A percentile compares a stretch with the other conserved stretches of the same genome.
phyloP scores from a whole-genome alignment of 1,140 invertebrate species.

The Chelonus insularis region DNA sequence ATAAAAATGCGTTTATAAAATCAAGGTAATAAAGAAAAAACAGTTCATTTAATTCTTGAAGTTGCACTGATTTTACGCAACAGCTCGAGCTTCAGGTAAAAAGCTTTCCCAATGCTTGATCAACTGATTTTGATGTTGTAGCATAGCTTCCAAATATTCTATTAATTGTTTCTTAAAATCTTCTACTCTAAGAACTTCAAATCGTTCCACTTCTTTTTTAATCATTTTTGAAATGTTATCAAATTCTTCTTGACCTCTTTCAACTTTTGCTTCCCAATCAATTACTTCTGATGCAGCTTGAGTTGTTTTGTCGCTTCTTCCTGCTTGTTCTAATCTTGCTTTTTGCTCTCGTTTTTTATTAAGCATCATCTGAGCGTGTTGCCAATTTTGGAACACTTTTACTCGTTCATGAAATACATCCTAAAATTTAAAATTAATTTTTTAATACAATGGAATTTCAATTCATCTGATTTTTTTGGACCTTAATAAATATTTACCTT shows the following conservation, averaged over 20 bases:
- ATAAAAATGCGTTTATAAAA: background rate
- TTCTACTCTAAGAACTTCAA: conserved; percentile 83
- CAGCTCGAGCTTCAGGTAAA: conserved; percentile 87
- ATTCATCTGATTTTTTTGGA: too few relatives aligned
- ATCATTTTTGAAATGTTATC: conserved; percentile 95
- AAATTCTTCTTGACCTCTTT: conserved; percentile 95
- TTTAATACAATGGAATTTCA: too few relatives aligned
- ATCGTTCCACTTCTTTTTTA: conserved; percentile 92
- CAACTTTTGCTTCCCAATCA: conserved; percentile 96
- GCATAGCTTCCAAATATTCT: conserved; percentile 90
- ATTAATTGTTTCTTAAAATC: conserved; percentile 91
- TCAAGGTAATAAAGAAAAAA: background rate
- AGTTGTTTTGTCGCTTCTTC: conserved; percentile 86
- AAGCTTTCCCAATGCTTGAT: conserved; percentile 95
- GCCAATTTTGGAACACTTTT: conserved; percentile 97
- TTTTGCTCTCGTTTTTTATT: conserved; percentile 94
- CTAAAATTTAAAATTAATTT: conserved; percentile 51
- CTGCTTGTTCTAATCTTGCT: conserved; percentile 86
- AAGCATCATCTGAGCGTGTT: conserved; percentile 92
- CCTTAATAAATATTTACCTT: too few relatives aligned
- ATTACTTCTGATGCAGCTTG: conserved; percentile 88
- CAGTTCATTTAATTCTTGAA: background rate
- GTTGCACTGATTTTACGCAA: conserved; percentile 63
- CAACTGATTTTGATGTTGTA: conserved; percentile 95
- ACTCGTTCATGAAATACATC: conserved; percentile 98